Evolutionary conservation across 2,888 invertebrate genomes (phyloP), one percentile per base, ranked within the genome.

Genomic region (Hirtodrosophila alboralis): DNA sequence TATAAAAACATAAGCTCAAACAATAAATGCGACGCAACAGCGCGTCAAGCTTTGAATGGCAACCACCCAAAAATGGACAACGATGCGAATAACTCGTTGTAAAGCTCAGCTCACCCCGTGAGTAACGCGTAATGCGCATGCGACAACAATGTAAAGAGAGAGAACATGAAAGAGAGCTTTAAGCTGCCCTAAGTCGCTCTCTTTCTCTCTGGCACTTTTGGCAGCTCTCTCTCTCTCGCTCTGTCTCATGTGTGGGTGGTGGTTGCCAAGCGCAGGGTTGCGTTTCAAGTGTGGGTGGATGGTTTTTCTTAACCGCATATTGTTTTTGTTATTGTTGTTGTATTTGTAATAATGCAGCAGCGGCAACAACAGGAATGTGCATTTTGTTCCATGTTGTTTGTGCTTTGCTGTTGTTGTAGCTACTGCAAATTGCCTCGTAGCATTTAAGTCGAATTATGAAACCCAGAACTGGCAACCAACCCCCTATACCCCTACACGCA

Each of bases 361-460:
- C 52, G 44, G 51, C 59, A 65, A 76, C 59, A 59, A 53, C 56
- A 59, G 72, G 69, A 86, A 81, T 81, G 78, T 81, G 84, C 83
- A 86, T 64, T 80, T 85, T 70, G 70, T 73, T 70, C 60, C 60
- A 49, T 64, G 62, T 76, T 76, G 49, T 75, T 77, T 56, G 51
- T 58, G 63, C 75, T 23, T 53, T 73, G 56, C 51, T 47, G 12
- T 37, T 44, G 47, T 37, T 52, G 30, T 31, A 48, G 47, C 65
- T 60, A 65, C 84, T 76, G 80, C 57, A 84, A 84, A 81, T 86
- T 80, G 86, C 84, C 86, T 74, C 59, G 80, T 77, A 84, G 84
- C 80, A 74, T 86, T 79, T 79, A 79, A 85, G 86, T 76, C 79
- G 84, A 79, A 85, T 79, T 79, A 79, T 79, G 84, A 85, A 79